These are phyloP conservation scores for Caenorhabditis afra DNA, from an alignment of 2,888 invertebrate species.

Conservation along the genomic window DNA sequence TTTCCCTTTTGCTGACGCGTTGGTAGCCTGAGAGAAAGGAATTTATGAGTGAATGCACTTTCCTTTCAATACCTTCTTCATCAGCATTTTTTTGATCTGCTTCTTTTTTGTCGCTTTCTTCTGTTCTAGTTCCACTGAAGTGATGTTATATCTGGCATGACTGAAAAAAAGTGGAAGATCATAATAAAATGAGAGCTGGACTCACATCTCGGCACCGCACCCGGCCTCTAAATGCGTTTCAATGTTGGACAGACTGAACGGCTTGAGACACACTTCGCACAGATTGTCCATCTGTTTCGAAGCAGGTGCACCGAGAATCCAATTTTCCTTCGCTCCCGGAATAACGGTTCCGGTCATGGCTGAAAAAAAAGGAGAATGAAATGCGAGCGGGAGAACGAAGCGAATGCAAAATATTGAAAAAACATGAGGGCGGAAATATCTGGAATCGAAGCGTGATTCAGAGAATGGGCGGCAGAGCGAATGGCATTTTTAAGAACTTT, in stretches of 20 bases:
- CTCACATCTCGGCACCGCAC: constrained; percentile 55
- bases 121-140: neutral
- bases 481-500: neutral
- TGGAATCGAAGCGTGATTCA: neutral
- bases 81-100: neutral
- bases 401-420: constrained; percentile 1
- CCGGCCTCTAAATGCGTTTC: constrained; percentile 53
- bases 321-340: neutral
- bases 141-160: constrained; percentile 22
- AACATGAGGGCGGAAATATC: neutral
- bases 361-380: no score
- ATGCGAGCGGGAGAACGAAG: constrained; percentile 6
- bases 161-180: constrained; percentile 1
- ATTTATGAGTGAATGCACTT: neutral
- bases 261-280: constrained; percentile 52
- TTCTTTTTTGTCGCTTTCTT: neutral
- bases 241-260: constrained; percentile 42
- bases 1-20: no score
- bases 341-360: neutral
- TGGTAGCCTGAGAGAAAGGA: no score
- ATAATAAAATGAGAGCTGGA: neutral
- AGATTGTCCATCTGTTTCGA: constrained; percentile 4
- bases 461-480: constrained; percentile 11
- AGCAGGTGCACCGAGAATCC: no score
- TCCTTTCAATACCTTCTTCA: neutral